These are phyloP conservation scores for Sipha maydis DNA, from an alignment of 2,888 invertebrate species.

Conservation along the genomic window DNA sequence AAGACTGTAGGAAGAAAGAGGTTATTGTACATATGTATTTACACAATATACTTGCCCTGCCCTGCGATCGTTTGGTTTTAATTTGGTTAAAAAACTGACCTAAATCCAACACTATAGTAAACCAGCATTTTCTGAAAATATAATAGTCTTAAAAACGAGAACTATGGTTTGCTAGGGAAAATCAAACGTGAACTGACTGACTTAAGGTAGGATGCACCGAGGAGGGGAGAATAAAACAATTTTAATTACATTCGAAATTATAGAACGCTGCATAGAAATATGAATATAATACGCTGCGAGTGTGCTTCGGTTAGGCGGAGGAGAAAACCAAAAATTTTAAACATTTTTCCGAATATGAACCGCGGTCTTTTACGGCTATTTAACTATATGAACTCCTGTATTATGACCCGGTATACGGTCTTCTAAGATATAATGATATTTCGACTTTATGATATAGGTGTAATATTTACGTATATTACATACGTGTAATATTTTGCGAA, in stretches of 20 bases:
- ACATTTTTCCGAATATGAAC: neutral
- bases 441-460: too few species aligned
- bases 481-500: too few species aligned
- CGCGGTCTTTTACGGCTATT: neutral
- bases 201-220: neutral
- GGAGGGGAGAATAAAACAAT: neutral
- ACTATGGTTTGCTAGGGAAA: neutral
- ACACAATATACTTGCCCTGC: neutral
- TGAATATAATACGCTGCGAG: too few species aligned
- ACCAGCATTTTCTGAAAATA: neutral
- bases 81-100: neutral
- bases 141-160: neutral
- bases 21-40: neutral
- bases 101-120: neutral
- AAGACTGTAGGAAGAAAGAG: neutral
- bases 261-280: neutral
- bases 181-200: neutral
- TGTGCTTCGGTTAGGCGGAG: neutral
- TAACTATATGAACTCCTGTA: too few species aligned
- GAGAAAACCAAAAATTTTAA: neutral
- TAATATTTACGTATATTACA: too few species aligned
- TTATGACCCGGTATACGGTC: too few species aligned
- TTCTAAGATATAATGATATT: too few species aligned
- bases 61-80: neutral
- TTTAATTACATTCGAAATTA: neutral